These are phyloP conservation scores for Fopius arisanus DNA, from an alignment of 1,140 invertebrate genomes.

Conservation along the genomic window DNA sequence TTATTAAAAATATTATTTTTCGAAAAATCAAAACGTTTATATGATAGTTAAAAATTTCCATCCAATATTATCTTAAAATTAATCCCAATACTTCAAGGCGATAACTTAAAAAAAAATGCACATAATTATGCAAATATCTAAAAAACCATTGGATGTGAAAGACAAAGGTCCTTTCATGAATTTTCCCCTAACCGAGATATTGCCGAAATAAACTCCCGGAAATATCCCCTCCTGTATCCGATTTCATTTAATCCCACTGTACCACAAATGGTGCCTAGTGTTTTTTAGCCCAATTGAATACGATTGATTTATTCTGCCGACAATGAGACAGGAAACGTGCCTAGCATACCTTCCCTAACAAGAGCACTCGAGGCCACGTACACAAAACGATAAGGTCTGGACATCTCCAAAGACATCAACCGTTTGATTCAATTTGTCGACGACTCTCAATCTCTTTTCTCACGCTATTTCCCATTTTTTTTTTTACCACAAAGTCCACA, in stretches of 20 bases:
- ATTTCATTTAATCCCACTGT: not conserved
- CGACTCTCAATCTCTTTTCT: not conserved
- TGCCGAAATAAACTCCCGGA: not conserved
- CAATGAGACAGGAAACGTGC: slow-evolving; percentile 15
- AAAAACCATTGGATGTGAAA: too few species aligned
- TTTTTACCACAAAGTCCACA: slow-evolving; percentile 2
- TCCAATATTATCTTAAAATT: too few species aligned
- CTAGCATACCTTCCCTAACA: not conserved
- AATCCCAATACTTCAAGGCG: too few species aligned
- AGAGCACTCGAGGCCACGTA: slow-evolving; percentile 1
- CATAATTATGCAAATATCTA: too few species aligned
- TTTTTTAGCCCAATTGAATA: not conserved
- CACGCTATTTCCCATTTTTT: not conserved
- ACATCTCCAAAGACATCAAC: not conserved
- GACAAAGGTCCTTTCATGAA: too few species aligned
- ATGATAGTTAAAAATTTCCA: too few species aligned
- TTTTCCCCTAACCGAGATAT: too few species aligned
- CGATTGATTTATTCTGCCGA: slow-evolving; percentile 13
- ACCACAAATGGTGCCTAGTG: not conserved
- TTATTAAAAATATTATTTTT: too few species aligned
- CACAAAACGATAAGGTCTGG: not conserved
- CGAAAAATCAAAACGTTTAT: too few species aligned
- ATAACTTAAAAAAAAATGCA: too few species aligned
- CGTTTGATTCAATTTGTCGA: not conserved
- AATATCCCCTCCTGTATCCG: too few species aligned